A percentile compares a stretch with the other conserved stretches of the same genome.
Evolutionary conservation across 2,113 vertebrate genomes (phyloP).

Genomic region (Cottus gobio): DNA sequence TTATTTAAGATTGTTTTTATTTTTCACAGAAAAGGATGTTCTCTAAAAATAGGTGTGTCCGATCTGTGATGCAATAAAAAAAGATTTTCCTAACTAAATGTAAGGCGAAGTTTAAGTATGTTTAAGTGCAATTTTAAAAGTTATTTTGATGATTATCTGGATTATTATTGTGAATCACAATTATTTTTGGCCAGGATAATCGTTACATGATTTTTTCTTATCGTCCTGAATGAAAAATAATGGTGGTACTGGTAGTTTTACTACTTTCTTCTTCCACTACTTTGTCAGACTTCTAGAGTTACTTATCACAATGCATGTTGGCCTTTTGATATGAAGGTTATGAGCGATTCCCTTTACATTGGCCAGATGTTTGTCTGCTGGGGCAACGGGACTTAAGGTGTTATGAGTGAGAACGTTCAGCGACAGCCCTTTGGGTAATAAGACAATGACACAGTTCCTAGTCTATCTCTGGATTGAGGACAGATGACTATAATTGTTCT

Average conservation of each 20-base stretch:
- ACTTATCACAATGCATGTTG: neutral
- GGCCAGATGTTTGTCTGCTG: conserved; percentile 49
- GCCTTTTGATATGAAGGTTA: neutral
- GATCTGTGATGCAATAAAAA: too few species aligned
- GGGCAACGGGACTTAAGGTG: conserved; percentile 57
- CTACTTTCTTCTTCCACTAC: neutral
- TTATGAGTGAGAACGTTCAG: conserved; percentile 61
- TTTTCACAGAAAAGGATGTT: too few species aligned
- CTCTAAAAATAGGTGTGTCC: neutral
- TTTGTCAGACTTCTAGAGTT: neutral
- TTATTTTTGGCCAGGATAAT: neutral
- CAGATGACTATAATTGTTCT: conserved; percentile 85
- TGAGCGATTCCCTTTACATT: neutral
- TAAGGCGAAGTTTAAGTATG: too few species aligned
- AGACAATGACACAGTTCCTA: conserved; percentile 84
- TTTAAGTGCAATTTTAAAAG: too few species aligned
- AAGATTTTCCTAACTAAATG: too few species aligned
- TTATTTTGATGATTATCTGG: neutral
- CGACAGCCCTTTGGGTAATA: conserved; percentile 76
- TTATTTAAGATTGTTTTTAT: too few species aligned
- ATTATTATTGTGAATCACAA: neutral
- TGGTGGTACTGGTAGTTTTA: neutral
- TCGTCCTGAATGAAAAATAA: neutral
- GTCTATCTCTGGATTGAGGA: conserved; percentile 87
- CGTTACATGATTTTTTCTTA: neutral